These are phyloP conservation scores for Matsumurasca onukii DNA, from an alignment of 1,140 invertebrate genomes.

Conservation along the genomic window DNA sequence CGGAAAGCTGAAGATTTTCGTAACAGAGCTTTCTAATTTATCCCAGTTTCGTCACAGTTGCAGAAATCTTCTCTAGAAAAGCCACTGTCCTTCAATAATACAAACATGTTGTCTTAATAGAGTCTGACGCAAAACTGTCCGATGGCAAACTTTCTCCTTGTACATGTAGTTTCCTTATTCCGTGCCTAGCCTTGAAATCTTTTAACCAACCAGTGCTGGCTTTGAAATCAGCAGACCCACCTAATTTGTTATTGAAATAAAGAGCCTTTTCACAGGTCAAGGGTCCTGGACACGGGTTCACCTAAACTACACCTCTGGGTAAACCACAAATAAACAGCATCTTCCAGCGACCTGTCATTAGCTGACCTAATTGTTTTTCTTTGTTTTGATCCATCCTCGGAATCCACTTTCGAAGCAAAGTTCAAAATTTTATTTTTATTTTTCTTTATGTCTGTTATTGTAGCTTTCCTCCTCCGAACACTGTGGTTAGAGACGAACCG, in stretches of 20 bases:
- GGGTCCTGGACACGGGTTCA: not conserved
- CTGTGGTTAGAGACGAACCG: conserved; percentile 19
- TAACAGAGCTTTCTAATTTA: conserved; percentile 48
- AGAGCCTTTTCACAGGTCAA: conserved; percentile 39
- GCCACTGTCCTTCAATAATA: conserved; percentile 21
- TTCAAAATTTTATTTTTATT: conserved; percentile 24
- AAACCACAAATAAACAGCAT: not conserved
- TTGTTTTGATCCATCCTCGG: not conserved
- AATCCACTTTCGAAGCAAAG: not conserved
- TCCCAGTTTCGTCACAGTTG: conserved; percentile 49
- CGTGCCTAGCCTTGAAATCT: conserved; percentile 45
- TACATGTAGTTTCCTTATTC: conserved; percentile 45
- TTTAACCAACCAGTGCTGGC: conserved; percentile 47
- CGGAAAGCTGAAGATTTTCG: conserved; percentile 44
- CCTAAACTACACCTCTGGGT: not conserved
- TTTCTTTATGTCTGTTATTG: conserved; percentile 36
- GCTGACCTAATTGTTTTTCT: not conserved
- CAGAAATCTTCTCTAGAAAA: conserved; percentile 42
- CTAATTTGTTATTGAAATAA: conserved; percentile 33
- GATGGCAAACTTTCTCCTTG: conserved; percentile 44
- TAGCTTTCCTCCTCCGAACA: conserved; percentile 34
- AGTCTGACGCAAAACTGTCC: conserved; percentile 35
- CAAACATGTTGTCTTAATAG: not conserved
- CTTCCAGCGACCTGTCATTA: not conserved
- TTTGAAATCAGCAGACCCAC: conserved; percentile 33